Percentiles rank a stretch among this genome's conserved stretches.
phyloP scores from a whole-genome alignment of 2,797 vertebrate species.

The Myotis myotis region DNA sequence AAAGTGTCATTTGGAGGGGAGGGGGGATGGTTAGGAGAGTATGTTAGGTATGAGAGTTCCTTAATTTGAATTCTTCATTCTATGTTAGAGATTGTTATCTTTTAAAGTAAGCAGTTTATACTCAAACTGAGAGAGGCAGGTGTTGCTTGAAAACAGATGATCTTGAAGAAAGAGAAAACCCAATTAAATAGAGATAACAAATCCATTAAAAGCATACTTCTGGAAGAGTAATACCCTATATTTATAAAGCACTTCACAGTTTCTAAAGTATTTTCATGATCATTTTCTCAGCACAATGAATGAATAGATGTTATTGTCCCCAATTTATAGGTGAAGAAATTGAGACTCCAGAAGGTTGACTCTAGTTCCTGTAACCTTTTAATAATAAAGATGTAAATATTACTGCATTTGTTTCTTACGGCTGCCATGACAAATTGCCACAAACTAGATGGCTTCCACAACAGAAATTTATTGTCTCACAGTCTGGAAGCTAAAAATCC shows the following conservation, averaged over 20 bases:
- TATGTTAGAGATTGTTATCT: neutral
- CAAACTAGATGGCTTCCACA: neutral
- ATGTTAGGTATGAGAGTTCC: neutral
- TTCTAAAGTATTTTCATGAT: neutral
- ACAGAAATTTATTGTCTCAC: neutral
- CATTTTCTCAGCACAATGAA: neutral
- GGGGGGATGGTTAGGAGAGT: neutral
- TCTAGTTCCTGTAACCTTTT: neutral
- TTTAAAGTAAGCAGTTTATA: neutral
- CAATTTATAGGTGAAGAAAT: neutral
- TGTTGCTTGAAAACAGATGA: conserved; percentile 14
- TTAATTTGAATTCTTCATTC: conserved; percentile 30
- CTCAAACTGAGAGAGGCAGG: neutral
- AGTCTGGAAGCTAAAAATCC: neutral
- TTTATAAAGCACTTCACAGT: neutral
- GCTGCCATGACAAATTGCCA: neutral
- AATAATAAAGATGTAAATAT: neutral
- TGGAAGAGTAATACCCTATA: neutral
- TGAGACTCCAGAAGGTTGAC: neutral
- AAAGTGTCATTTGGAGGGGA: neutral
- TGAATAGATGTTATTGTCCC: neutral
- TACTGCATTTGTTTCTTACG: neutral
- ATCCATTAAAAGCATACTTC: neutral
- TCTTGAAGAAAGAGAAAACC: conserved; percentile 11
- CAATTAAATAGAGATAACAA: neutral